These are phyloP conservation scores for Lethocerus indicus DNA, from an alignment of 1,140 invertebrate genomes.

Conservation along the genomic window DNA sequence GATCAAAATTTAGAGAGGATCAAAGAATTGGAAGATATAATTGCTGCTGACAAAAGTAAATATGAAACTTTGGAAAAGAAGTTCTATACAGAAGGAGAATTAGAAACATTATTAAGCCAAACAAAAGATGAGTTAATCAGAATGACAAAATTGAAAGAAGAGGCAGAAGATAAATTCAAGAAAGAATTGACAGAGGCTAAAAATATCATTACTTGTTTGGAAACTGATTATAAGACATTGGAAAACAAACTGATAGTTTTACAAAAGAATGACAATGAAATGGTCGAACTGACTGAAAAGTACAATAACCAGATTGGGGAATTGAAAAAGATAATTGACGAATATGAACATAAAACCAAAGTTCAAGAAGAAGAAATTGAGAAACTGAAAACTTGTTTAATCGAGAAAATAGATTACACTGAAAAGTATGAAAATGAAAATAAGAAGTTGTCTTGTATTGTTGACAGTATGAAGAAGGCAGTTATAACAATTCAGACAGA, in stretches of 20 bases:
- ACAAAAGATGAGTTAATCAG: slow-evolving; percentile 18
- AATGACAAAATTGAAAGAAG: background rate
- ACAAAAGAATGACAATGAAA: slow-evolving; percentile 24
- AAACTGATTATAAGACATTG: slow-evolving; percentile 19
- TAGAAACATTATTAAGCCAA: slow-evolving; percentile 16
- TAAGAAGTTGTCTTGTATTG: too few species aligned
- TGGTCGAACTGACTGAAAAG: slow-evolving; percentile 16
- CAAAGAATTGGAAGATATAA: too few species aligned
- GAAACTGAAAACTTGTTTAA: slow-evolving; percentile 24
- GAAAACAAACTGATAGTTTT: slow-evolving; percentile 26
- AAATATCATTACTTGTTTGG: slow-evolving; percentile 7
- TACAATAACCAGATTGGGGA: slow-evolving; percentile 17
- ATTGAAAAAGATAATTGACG: slow-evolving; percentile 13
- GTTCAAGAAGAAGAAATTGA: slow-evolving; percentile 16
- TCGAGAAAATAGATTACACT: slow-evolving; percentile 24
- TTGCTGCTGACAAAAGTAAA: too few species aligned
- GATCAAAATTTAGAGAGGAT: too few species aligned
- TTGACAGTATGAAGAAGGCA: too few species aligned
- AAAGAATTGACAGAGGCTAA: slow-evolving; percentile 13
- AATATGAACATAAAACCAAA: slow-evolving; percentile 14
- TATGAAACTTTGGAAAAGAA: too few species aligned
- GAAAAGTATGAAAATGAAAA: slow-evolving; percentile 26
- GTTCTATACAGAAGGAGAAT: too few species aligned
- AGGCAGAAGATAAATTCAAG: slow-evolving; percentile 8
- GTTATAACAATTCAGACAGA: too few species aligned